These are phyloP conservation scores for Beris morrisii DNA, from an alignment of 2,888 invertebrate genomes.

Conservation along the genomic window DNA sequence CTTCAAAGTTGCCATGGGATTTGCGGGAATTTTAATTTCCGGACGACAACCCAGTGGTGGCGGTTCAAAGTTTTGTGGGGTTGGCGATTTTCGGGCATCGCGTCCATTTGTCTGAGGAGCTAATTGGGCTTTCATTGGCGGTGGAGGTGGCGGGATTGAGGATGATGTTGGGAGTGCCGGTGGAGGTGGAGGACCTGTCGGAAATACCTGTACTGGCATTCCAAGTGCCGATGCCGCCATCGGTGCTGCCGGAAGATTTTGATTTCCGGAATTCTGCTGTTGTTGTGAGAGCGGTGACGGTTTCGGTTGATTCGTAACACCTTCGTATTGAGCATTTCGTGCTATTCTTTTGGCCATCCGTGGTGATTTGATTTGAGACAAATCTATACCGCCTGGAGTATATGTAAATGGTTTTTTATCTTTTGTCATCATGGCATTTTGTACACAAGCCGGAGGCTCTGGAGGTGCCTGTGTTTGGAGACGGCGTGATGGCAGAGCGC, in stretches of 20 bases:
- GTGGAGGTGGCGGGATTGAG: slow-evolving; percentile 41
- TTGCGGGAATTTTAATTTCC: slow-evolving; percentile 74
- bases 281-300: slow-evolving; percentile 57
- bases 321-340: slow-evolving; percentile 72
- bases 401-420: slow-evolving; percentile 98
- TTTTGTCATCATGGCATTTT: slow-evolving; percentile 93
- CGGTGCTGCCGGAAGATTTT: slow-evolving; percentile 61
- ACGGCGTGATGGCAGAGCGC: slow-evolving; percentile 45
- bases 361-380: slow-evolving; percentile 87
- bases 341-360: slow-evolving; percentile 79
- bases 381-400: slow-evolving; percentile 88
- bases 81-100: slow-evolving; percentile 57
- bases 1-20: slow-evolving; percentile 69
- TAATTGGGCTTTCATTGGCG: slow-evolving; percentile 49
- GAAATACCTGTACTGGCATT: slow-evolving; percentile 67
- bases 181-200: slow-evolving; percentile 56
- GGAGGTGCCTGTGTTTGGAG: slow-evolving; percentile 44
- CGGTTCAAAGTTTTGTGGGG: slow-evolving; percentile 59
- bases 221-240: slow-evolving; percentile 66
- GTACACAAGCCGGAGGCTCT: slow-evolving; percentile 86
- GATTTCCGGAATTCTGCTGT: slow-evolving; percentile 43
- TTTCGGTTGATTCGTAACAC: slow-evolving; percentile 64
- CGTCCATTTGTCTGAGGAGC: slow-evolving; percentile 61
- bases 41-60: slow-evolving; percentile 65
- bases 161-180: slow-evolving; percentile 43